Conservation (phyloP, 2,888 invertebrate species). For the Hirudinaria manillensis region DNA sequence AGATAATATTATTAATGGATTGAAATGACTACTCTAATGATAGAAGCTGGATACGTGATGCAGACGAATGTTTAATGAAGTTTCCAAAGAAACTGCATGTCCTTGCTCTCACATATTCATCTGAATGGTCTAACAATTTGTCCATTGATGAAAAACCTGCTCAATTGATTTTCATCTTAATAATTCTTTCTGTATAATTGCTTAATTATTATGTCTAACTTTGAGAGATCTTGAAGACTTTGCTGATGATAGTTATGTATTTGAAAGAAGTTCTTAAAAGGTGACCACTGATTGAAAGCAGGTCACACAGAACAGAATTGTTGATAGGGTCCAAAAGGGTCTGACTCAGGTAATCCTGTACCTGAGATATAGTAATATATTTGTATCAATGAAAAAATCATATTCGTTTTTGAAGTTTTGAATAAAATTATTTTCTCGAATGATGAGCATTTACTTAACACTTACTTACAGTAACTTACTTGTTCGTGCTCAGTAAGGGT, state of each 20-base stretch:
- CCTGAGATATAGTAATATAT: not conserved
- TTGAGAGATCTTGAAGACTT: not conserved
- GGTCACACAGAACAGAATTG: not conserved
- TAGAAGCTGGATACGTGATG: not conserved
- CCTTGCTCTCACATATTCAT: constrained; percentile 10
- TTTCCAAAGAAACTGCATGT: constrained; percentile 1
- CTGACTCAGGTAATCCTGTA: not conserved
- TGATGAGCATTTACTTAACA: no score
- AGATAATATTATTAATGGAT: no score
- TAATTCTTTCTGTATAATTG: no score
- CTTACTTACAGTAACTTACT: not conserved
- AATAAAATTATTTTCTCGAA: not conserved
- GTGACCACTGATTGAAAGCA: not conserved
- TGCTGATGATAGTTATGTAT: not conserved
- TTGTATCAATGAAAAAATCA: not conserved
- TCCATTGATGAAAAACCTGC: not conserved
- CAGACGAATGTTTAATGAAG: not conserved
- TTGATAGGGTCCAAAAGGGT: not conserved
- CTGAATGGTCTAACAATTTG: not conserved
- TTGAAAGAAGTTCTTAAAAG: not conserved
- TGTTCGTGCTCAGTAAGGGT: not conserved
- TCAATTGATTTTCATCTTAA: no score
- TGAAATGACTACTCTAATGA: no score
- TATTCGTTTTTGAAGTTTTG: not conserved
- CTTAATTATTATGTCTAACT: no score